Base-by-base conservation (phyloP, 2,797 vertebrate species). In the Typhlichthys subterraneus region DNA sequence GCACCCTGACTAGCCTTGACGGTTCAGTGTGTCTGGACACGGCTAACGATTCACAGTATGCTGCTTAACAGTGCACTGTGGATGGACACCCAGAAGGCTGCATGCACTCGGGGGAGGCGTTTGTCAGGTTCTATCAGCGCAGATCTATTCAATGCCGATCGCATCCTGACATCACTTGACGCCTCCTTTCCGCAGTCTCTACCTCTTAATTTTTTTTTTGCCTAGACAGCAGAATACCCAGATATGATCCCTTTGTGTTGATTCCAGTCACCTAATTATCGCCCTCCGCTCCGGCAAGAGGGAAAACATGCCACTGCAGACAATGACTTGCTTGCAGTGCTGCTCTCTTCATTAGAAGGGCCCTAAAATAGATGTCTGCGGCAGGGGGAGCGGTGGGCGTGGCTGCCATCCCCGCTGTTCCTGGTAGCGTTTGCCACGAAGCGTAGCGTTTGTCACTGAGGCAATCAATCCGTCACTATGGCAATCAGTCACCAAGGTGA, bases 181-280 rank as follows among this genome's bases (percentile, higher is more conserved):
- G 31, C 70, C 64, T 76, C 52, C 10, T 17, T 67, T 75, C 61
- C 31, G 45, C 4, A 23, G 51, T 67, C 63, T 67, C 45, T 29
- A 0, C 19, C 76, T 57, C 57, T 67, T 12, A 0, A 3, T 29
- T 29, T 29, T 19, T 19, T 57, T 65, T 63, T 80, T 65, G 65
- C 51, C 45, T 2, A 12, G 48, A 62, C 61, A 65, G 46, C 56
- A 70, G 38, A 57, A 61, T 76, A 67, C 64, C 65, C 14, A 31
- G 54, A 72, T 72, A 33, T 67, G 68, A 70, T 8, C 59, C 31
- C 48, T 70, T n/a, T n/a, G 17, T 65, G 46, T 79, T 70, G 72
- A 68, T 70, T 71, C 65, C 55, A 29, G 59, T 70, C 65, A 59
- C 65, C 71, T 79, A 72, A 79, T 82, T 76, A 77, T 72, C 69